These are phyloP conservation scores for Gymnocephalus cernua DNA, from an alignment of 2,113 vertebrate genomes.

Conservation along the genomic window DNA sequence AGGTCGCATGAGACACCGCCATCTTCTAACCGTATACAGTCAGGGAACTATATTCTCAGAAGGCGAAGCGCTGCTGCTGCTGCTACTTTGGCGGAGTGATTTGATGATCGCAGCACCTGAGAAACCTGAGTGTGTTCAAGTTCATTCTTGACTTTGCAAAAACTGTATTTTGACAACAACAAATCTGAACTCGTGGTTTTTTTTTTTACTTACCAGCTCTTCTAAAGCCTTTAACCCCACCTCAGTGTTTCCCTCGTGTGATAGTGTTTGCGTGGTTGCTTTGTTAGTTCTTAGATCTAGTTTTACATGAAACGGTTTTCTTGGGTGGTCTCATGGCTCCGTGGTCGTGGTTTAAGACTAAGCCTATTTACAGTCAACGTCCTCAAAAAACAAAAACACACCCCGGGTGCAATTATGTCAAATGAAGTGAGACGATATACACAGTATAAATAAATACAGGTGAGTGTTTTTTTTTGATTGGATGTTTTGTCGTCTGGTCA, in stretches of 20 bases:
- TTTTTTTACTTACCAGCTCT: not conserved
- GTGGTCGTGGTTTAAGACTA: not conserved
- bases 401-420: not conserved
- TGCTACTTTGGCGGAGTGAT: too few relatives aligned
- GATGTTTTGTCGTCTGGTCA: constrained; percentile 57
- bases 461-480: not conserved
- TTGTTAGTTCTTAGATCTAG: not conserved
- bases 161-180: too few relatives aligned
- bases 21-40: too few relatives aligned
- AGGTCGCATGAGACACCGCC: too few relatives aligned
- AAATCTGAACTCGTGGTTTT: not conserved
- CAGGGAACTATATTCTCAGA: too few relatives aligned
- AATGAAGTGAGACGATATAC: not conserved
- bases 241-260: not conserved
- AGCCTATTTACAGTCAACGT: not conserved
- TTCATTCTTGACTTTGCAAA: not conserved
- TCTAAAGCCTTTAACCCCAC: not conserved
- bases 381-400: constrained; percentile 8
- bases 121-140: not conserved
- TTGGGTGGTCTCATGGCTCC: constrained; percentile 25
- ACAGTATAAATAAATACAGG: not conserved
- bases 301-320: not conserved
- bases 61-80: too few relatives aligned
- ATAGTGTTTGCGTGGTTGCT: not conserved
- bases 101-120: too few relatives aligned